phyloP scores from a whole-genome alignment of 2,113 vertebrate species.

The Ginglymostoma cirratum region DNA sequence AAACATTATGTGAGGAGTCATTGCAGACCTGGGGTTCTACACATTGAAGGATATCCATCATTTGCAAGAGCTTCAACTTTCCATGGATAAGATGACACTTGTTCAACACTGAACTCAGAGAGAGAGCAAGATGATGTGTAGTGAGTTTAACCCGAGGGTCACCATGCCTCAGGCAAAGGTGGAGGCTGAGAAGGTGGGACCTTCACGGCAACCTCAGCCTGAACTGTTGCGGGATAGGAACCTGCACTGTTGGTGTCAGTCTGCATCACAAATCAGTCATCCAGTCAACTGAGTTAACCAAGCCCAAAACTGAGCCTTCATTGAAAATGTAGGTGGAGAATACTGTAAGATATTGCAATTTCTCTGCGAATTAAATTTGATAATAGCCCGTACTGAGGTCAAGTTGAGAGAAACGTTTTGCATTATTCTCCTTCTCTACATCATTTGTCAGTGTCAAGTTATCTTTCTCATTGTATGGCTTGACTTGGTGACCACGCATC shows the following conservation, averaged over 20 bases:
- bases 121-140: too few relatives aligned
- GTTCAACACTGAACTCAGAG: neutral
- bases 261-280: too few relatives aligned
- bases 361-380: neutral
- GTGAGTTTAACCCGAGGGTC: too few relatives aligned
- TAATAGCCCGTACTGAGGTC: neutral
- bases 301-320: neutral
- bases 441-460: neutral
- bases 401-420: neutral
- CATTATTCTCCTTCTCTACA: too few relatives aligned
- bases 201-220: too few relatives aligned
- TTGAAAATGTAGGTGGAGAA: neutral
- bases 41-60: neutral
- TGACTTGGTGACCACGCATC: neutral
- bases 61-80: neutral
- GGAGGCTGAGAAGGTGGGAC: too few relatives aligned
- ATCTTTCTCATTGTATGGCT: neutral
- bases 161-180: too few relatives aligned
- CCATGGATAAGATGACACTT: neutral
- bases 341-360: neutral
- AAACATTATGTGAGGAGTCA: neutral
- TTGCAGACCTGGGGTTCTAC: neutral
- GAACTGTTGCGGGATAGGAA: too few relatives aligned
- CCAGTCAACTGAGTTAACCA: too few relatives aligned
- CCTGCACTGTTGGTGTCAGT: too few relatives aligned